phyloP scores from a whole-genome alignment of 2,797 vertebrate species.

The Peromyscus melanophrys region DNA sequence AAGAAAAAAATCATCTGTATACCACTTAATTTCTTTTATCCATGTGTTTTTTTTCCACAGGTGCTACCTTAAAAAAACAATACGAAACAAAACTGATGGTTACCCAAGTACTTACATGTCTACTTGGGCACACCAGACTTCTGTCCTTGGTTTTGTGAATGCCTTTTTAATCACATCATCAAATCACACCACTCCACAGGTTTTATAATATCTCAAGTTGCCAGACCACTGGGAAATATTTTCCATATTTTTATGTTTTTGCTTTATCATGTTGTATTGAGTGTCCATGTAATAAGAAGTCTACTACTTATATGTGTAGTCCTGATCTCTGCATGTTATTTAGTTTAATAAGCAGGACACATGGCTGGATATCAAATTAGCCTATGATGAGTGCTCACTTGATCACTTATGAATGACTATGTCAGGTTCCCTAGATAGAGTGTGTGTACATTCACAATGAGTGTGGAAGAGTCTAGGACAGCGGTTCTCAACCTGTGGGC shows the following conservation, averaged over 20 bases:
- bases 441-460: conserved; percentile 6
- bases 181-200: neutral
- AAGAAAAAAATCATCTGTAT: neutral
- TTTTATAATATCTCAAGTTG: conserved; percentile 5
- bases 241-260: conserved; percentile 8
- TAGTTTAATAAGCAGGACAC: conserved; percentile 57
- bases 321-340: conserved; percentile 61
- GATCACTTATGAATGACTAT: conserved; percentile 43
- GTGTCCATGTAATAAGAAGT: conserved; percentile 20
- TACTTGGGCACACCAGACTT: neutral
- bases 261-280: conserved; percentile 34
- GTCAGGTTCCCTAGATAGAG: conserved; percentile 40
- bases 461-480: neutral
- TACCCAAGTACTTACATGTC: neutral
- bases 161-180: neutral
- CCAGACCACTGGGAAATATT: neutral
- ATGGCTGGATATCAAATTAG: conserved; percentile 57
- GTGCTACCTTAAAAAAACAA: conserved; percentile 58
- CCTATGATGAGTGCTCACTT: conserved; percentile 43
- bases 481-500: no score
- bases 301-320: conserved; percentile 41
- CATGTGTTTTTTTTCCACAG: conserved; percentile 31
- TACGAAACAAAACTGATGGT: neutral
- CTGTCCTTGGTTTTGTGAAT: neutral
- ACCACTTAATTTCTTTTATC: neutral